Base-by-base conservation (phyloP, 1,140 invertebrate genomes). In the Drosophila funebris region DNA sequence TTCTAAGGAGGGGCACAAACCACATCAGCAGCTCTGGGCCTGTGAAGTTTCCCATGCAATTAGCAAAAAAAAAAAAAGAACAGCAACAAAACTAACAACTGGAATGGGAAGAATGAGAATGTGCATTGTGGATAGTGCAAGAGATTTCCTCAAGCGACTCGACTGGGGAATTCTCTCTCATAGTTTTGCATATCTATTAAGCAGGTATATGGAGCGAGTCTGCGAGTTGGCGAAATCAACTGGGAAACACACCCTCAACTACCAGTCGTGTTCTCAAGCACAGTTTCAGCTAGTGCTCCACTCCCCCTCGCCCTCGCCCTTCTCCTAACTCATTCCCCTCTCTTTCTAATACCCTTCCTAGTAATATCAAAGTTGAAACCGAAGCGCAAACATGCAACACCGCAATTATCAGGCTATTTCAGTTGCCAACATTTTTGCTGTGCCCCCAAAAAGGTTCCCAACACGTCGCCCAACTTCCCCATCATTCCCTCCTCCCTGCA, bases 321-420 rank as follows among this genome's bases (percentile, higher is more conserved):
- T 22, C 57, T 27, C 31, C 44, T 36, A n/a, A n/a, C n/a, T n/a
- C n/a, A n/a, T n/a, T 3, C 31, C 31, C 6, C 31, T 11, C 13
- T 31, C 33, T 18, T 24, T 8, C 44, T 8, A 37, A 8, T 36
- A 16, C 37, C 33, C 11, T 24, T 13, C 52, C 62, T 81, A 87
- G 82, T 85, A 84, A 87, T 88, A 87, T 78, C 82, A 87, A 87
- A 87, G 82, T 87, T 85, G 82, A 85, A 75, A 39, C 29, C 54
- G 58, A 67, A 44, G 64, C 62, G 58, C 66, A 64, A 67, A 82
- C 82, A 87, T 87, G 82, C 82, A 87, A 87, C 73, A 67, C 67
- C 70, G 78, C 82, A 88, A 87, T 87, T 87, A 87, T 83, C 77
- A 69, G 75, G 43, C 69, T 74, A 44, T 70, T 46, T 61, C 50